Evolutionary conservation across 2,113 vertebrate species (phyloP).

Genomic region (Thermophis baileyi): DNA sequence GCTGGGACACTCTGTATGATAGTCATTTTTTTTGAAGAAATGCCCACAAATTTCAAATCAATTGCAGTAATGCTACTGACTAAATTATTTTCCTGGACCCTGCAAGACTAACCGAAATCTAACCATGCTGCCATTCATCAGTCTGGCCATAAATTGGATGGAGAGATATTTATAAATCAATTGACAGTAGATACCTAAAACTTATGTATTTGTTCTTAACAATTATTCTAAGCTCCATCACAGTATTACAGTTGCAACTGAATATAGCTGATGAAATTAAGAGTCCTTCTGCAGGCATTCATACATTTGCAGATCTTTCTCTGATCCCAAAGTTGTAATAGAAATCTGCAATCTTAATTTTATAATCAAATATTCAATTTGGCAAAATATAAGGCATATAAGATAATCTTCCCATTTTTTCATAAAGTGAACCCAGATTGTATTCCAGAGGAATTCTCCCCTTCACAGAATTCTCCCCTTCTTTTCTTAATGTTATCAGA

Average conservation of each 20-base stretch:
- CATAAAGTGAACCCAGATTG: not conserved
- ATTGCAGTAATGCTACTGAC: not conserved
- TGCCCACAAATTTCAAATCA: not conserved
- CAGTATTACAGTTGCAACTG: not conserved
- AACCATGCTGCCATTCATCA: not conserved
- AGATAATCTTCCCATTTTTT: not conserved
- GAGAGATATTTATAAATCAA: not conserved
- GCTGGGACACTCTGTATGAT: not conserved
- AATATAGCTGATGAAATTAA: not conserved
- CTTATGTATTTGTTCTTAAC: not conserved
- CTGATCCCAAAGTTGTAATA: conserved; percentile 14
- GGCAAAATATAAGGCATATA: not conserved
- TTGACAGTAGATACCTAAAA: not conserved
- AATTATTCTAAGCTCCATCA: conserved; percentile 2
- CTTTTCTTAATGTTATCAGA: not conserved
- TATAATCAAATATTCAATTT: conserved; percentile 15
- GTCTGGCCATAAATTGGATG: not conserved
- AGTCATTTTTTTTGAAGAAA: not conserved
- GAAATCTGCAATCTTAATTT: conserved; percentile 7
- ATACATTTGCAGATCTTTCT: conserved; percentile 9
- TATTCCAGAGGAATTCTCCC: not conserved
- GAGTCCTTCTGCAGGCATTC: conserved; percentile 1
- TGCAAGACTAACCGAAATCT: not conserved
- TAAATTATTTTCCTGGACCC: not conserved
- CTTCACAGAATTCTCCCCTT: not conserved